Evolutionary conservation across 2,113 vertebrate genomes (phyloP).

Genomic region (Lagenorhynchus albirostris): DNA sequence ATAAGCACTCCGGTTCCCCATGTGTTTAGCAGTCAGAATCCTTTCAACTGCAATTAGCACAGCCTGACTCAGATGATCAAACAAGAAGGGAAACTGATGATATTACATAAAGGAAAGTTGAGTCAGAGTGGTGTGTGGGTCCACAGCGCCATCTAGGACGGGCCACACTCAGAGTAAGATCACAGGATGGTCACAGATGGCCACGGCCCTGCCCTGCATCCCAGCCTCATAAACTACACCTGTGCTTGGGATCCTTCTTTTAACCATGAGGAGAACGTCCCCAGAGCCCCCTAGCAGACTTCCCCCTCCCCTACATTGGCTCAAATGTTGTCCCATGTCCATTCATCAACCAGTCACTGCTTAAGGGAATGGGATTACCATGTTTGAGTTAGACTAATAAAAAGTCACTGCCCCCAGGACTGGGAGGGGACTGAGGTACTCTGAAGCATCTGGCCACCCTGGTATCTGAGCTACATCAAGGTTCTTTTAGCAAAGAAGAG

Average conservation of each 20-base stretch:
- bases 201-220: background rate
- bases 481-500: background rate
- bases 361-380: background rate
- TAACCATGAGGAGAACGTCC: background rate
- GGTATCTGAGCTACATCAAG: too few relatives aligned
- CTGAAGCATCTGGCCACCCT: background rate
- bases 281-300: background rate
- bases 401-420: background rate
- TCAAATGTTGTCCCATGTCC: background rate
- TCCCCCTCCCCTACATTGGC: too few relatives aligned
- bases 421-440: background rate
- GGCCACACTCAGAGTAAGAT: background rate
- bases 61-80: background rate
- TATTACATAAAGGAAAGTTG: rapidly evolving
- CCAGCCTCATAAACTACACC: background rate
- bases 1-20: rapidly evolving
- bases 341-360: background rate
- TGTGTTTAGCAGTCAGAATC: background rate
- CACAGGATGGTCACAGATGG: background rate
- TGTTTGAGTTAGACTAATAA: background rate
- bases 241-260: background rate
- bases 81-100: background rate
- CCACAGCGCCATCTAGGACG: rapidly evolving
- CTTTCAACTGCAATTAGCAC: rapidly evolving
- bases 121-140: too few relatives aligned